Percentiles rank a stretch among this genome's conserved stretches.
These are phyloP conservation scores for Aspidiotus rigidus DNA, from an alignment of 2,888 invertebrate genomes.

Conservation along the genomic window DNA sequence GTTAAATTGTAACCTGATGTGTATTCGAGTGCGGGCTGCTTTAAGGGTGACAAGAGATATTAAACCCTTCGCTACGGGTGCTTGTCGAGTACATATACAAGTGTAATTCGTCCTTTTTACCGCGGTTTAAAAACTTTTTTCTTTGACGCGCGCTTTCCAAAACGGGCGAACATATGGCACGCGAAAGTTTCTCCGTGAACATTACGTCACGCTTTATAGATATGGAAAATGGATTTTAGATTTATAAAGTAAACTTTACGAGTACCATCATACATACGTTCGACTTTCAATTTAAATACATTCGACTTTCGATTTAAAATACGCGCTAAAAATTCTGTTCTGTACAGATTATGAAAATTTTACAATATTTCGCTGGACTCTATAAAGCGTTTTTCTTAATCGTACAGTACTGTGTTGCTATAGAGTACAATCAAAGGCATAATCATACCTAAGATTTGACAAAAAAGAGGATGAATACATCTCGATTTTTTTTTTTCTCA, in stretches of 20 bases:
- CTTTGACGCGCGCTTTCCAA: constrained; percentile 9
- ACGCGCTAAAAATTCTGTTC: too few relatives aligned
- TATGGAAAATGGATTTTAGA: background rate
- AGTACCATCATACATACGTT: too few relatives aligned
- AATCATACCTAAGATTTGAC: too few relatives aligned
- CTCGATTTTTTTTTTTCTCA: background rate
- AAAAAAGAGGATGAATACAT: too few relatives aligned
- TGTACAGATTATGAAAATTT: too few relatives aligned
- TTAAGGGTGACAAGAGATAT: constrained; percentile 31
- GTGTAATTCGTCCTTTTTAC: constrained; percentile 4
- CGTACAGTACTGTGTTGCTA: too few relatives aligned
- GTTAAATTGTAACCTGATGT: constrained; percentile 33
- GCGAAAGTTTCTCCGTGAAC: background rate
- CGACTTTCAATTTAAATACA: too few relatives aligned
- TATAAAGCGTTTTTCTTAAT: too few relatives aligned
- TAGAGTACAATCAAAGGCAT: too few relatives aligned
- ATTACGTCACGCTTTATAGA: background rate
- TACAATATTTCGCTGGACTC: too few relatives aligned
- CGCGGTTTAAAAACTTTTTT: constrained; percentile 12
- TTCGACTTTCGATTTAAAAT: too few relatives aligned
- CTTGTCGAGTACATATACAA: background rate
- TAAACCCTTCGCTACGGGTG: constrained; percentile 19
- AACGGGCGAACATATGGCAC: background rate
- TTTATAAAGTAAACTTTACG: too few relatives aligned
- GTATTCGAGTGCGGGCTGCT: constrained; percentile 28